Percentiles rank a stretch among this genome's conserved stretches.
These are phyloP conservation scores for Ifrita kowaldi DNA, from an alignment of 2,113 vertebrate genomes.

Conservation along the genomic window DNA sequence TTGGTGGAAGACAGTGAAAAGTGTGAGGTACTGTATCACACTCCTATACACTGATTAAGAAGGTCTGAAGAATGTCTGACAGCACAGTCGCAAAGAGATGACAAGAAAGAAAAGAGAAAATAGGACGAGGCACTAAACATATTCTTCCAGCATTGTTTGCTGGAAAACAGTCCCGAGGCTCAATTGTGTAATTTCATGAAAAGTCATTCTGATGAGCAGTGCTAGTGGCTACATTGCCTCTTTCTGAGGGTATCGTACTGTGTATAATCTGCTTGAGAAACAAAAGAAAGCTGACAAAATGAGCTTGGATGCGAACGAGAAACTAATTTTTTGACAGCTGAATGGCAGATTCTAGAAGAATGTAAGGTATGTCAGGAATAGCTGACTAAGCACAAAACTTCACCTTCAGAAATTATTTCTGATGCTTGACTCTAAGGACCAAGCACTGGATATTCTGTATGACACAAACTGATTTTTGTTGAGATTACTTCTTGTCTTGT, in stretches of 20 bases:
- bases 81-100: neutral
- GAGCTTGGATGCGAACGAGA: neutral
- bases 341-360: conserved; percentile 9
- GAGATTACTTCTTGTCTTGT: neutral
- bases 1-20: neutral
- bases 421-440: neutral
- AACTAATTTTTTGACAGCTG: conserved; percentile 18
- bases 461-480: neutral
- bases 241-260: neutral
- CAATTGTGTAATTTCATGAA: neutral
- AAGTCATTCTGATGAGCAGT: neutral
- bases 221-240: neutral
- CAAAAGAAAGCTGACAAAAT: conserved; percentile 1
- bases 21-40: neutral
- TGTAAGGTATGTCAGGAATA: neutral
- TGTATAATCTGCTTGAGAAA: neutral
- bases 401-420: neutral
- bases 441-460: neutral
- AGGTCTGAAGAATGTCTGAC: neutral
- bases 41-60: neutral
- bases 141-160: neutral
- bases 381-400: neutral
- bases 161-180: neutral
- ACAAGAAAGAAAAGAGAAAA: neutral
- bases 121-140: neutral